Conservation (phyloP, 1,140 invertebrate species). For the Meloidogyne hapla region DNA sequence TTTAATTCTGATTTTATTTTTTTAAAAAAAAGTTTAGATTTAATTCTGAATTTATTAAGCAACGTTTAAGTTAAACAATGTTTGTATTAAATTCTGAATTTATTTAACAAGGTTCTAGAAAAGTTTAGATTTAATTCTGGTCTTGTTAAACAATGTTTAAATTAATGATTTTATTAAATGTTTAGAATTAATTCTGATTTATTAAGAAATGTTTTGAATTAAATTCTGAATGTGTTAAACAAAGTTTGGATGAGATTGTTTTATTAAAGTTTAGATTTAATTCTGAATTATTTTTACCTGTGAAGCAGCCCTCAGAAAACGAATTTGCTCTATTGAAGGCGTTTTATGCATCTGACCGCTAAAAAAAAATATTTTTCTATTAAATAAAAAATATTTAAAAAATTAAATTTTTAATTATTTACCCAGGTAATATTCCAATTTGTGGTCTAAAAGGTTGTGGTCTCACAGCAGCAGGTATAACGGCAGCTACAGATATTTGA, state of each 20-base stretch:
- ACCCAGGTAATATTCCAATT: conserved; percentile 39
- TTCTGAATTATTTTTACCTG: conserved; percentile 26
- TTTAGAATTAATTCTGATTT: neutral
- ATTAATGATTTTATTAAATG: neutral
- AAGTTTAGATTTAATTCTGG: too few relatives aligned
- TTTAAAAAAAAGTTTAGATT: too few relatives aligned
- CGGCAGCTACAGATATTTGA: neutral
- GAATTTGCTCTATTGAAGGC: conserved; percentile 35
- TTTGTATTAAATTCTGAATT: too few relatives aligned
- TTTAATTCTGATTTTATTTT: too few relatives aligned
- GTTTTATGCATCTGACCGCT: conserved; percentile 38
- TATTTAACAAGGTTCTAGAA: too few relatives aligned
- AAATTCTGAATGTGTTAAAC: too few relatives aligned
- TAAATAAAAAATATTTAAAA: too few relatives aligned
- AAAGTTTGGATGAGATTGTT: too few relatives aligned
- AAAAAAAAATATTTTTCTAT: neutral
- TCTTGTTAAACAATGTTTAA: too few relatives aligned
- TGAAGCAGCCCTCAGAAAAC: conserved; percentile 36
- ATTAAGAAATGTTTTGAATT: neutral
- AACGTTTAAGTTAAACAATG: too few relatives aligned
- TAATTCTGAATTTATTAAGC: too few relatives aligned
- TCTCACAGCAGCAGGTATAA: conserved; percentile 13
- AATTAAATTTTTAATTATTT: neutral
- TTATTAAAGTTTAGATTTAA: neutral
- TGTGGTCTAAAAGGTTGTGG: conserved; percentile 56